Percentiles rank a stretch among this genome's conserved stretches.
phyloP scores from a whole-genome alignment of 1,140 invertebrate genomes.

The Calliphora vicina region DNA sequence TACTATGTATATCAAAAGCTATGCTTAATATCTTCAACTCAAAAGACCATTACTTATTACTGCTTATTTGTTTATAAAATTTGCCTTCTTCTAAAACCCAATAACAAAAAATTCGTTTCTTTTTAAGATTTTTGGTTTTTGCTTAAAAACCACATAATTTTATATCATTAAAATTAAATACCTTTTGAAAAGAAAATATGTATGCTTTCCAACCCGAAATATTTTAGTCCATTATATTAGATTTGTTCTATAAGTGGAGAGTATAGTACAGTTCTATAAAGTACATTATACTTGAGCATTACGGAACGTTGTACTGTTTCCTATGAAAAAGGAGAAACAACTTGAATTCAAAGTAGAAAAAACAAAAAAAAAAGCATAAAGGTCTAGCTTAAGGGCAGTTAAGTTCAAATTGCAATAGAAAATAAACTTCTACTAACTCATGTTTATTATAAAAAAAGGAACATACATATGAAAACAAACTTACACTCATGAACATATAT shows the following conservation, averaged over 20 bases:
- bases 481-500: background rate
- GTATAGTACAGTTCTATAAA: no score
- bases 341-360: background rate
- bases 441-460: conserved; percentile 15
- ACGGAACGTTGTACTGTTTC: background rate
- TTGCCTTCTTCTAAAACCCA: background rate
- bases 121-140: background rate
- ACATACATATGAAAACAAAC: background rate
- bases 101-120: background rate
- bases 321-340: background rate
- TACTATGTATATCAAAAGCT: no score
- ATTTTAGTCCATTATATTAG: conserved; percentile 1
- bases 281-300: background rate
- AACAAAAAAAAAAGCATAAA: background rate
- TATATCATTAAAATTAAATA: conserved; percentile 32
- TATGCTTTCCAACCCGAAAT: background rate
- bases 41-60: no score
- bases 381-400: conserved; percentile 28
- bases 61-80: background rate
- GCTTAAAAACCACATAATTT: conserved; percentile 31
- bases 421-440: conserved; percentile 25
- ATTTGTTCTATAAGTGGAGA: background rate
- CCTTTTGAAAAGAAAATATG: conserved; percentile 26
- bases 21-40: no score
- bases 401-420: conserved; percentile 29